Percentiles rank a stretch among this genome's conserved stretches.
These are phyloP conservation scores for Thaumetopoea pityocampa DNA, from an alignment of 1,140 invertebrate species.

Conservation along the genomic window DNA sequence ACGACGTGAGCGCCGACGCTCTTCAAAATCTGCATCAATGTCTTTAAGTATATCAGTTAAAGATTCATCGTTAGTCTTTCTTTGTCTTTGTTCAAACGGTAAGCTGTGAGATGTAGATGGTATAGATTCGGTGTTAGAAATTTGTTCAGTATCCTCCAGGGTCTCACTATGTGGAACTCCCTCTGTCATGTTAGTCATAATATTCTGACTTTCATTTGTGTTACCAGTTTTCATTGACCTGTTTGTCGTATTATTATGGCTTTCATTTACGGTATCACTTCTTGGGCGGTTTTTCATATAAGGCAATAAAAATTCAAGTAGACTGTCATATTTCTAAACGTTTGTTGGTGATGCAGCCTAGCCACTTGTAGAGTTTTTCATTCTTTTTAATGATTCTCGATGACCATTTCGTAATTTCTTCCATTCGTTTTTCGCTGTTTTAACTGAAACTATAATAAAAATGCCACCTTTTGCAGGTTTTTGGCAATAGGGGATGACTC, in stretches of 20 bases:
- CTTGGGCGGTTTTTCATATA: conserved; percentile 1
- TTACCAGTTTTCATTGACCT: conserved; percentile 22
- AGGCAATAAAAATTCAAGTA: conserved; percentile 4
- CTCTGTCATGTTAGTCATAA: conserved; percentile 1
- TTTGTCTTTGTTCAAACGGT: conserved; percentile 4
- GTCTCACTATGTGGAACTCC: neutral
- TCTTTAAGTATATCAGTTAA: conserved; percentile 9
- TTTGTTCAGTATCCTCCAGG: neutral
- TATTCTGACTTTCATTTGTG: conserved; percentile 2
- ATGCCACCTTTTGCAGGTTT: conserved; percentile 3
- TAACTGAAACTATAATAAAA: conserved; percentile 5
- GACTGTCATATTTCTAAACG: neutral
- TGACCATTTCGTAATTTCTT: conserved; percentile 4
- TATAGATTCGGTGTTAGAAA: conserved; percentile 1
- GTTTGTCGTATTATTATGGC: conserved; percentile 19
- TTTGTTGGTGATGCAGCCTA: neutral
- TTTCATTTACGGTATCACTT: neutral
- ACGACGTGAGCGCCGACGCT: conserved; percentile 4
- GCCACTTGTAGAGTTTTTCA: neutral
- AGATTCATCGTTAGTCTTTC: conserved; percentile 3
- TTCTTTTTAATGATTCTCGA: conserved; percentile 3
- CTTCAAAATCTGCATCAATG: conserved; percentile 5
- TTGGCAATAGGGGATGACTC: conserved; percentile 1
- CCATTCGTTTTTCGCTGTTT: conserved; percentile 1
- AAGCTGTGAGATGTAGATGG: conserved; percentile 3